Evolutionary conservation across 2,888 invertebrate species (phyloP), one percentile per base, ranked within the genome.

Genomic region (Amiota communis): DNA sequence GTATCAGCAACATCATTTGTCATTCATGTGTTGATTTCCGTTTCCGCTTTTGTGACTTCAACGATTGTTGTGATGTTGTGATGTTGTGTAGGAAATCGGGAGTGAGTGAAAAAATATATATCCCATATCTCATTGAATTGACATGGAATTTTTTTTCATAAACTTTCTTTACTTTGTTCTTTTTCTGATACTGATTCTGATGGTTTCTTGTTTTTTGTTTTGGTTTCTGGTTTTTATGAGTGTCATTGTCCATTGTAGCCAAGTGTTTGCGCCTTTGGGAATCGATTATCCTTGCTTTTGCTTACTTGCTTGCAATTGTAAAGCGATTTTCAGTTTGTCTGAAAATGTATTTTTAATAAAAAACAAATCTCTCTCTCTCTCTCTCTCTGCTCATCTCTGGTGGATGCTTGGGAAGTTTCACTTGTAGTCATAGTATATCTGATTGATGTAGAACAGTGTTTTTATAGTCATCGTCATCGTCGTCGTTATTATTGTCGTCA

Each of bases 211-310:
- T 48, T 68, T 20, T 23, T 23, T 53, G 36, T 8, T 68, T 8
- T 13, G 2, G 12, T 17, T 65, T 67, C 51, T 67, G 8, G 12
- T 17, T 65, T 72, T 59, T 67, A 47, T 74, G 13, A 11, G 9
- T 36, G 36, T 36, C 36, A 36, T 17, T 10, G 59, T 36, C 59
- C 59, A 59, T 20, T 59, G 59, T 76, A 46, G 78, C 61, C 76
- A 86, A 88, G 88, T 89, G 89, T 88, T 88, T 82, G 85, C 85
- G 87, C 88, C 88, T 88, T 87, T 86, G 87, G 87, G 87, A 87
- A 89, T 88, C 87, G 88, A 88, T 87, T 88, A 87, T 88, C 85
- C 87, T 82, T 82, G 88, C 86, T 6, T 36, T 23, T 23, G 3
- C 36, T 36, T 36, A 6, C 36, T 36, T 36, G 36, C 36, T 36